Conservation (phyloP, 1,140 invertebrate genomes). For the Littorina saxatilis region DNA sequence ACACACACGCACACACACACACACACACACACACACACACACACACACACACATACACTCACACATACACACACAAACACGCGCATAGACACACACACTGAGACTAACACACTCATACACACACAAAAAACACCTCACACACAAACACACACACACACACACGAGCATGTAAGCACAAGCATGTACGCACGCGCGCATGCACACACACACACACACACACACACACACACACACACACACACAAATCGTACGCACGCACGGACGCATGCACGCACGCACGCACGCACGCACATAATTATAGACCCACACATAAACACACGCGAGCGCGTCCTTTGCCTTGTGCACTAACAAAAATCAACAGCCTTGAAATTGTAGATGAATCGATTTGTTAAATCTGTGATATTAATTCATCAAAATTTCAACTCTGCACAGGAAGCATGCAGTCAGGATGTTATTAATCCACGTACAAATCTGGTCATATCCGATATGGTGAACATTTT, state of each 20-base stretch:
- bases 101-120: neutral
- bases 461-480: too few species aligned
- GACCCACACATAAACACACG: neutral
- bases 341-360: neutral
- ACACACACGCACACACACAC: neutral
- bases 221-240: conserved; percentile 4
- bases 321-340: neutral
- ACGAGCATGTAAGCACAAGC: neutral
- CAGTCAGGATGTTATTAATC: too few species aligned
- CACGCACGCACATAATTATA: neutral
- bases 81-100: neutral
- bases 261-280: neutral
- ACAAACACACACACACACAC: conserved; percentile 3
- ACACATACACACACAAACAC: conserved; percentile 1
- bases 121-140: neutral
- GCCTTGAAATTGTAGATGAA: neutral
- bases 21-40: neutral
- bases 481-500: too few species aligned
- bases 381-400: too few species aligned
- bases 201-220: neutral
- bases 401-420: too few species aligned
- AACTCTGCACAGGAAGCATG: too few species aligned
- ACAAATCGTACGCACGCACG: neutral
- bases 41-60: neutral
- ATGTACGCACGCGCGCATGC: neutral